phyloP scores from a whole-genome alignment of 2,888 invertebrate species.

The Sphecodes monilicornis region DNA sequence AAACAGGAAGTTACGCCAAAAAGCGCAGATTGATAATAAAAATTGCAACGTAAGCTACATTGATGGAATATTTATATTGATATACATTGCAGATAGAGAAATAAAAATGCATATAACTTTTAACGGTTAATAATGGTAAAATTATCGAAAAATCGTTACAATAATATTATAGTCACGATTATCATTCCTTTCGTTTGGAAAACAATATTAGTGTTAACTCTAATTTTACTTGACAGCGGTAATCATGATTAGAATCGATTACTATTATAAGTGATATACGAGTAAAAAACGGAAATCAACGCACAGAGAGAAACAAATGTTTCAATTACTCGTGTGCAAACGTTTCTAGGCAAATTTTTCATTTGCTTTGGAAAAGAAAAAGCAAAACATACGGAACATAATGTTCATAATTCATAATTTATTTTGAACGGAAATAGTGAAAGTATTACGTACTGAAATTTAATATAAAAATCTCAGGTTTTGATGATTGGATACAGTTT shows the following conservation, averaged over 20 bases:
- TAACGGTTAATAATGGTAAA: slow-evolving; percentile 61
- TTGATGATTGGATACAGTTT: slow-evolving; percentile 51
- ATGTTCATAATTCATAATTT: slow-evolving; percentile 20
- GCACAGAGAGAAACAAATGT: slow-evolving; percentile 41
- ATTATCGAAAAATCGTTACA: slow-evolving; percentile 56
- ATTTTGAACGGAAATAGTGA: slow-evolving; percentile 33
- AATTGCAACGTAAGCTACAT: slow-evolving; percentile 55
- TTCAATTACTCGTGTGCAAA: slow-evolving; percentile 25
- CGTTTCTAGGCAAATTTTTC: background rate
- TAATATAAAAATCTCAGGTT: slow-evolving; percentile 62
- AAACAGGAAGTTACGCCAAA: slow-evolving; percentile 69
- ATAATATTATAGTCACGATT: slow-evolving; percentile 57
- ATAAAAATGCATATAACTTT: slow-evolving; percentile 62
- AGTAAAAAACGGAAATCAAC: slow-evolving; percentile 32
- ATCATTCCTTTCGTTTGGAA: slow-evolving; percentile 37
- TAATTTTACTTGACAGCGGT: slow-evolving; percentile 41
- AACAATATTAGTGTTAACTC: slow-evolving; percentile 33
- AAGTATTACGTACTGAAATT: slow-evolving; percentile 47
- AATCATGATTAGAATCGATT: slow-evolving; percentile 32
- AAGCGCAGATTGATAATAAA: slow-evolving; percentile 55
- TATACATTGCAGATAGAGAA: slow-evolving; percentile 62
- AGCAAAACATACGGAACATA: slow-evolving; percentile 2
- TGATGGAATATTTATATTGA: slow-evolving; percentile 64
- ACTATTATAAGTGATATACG: slow-evolving; percentile 12
- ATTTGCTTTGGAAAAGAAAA: slow-evolving; percentile 11